phyloP scores from a whole-genome alignment of 2,888 invertebrate species.

The Theretra japonica region DNA sequence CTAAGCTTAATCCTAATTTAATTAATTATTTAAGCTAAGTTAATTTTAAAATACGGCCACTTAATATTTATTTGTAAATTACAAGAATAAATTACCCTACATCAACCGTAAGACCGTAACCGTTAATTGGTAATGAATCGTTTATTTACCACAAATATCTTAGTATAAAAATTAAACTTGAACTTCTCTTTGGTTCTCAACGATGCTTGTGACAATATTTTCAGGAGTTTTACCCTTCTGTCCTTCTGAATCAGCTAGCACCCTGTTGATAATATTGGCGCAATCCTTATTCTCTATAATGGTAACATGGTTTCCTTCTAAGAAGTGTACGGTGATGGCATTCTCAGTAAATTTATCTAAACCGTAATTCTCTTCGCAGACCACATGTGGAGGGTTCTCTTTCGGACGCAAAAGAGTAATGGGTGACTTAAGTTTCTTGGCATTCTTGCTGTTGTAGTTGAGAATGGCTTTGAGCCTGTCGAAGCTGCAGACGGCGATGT shows the following conservation, averaged over 20 bases:
- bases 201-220: constrained; percentile 68
- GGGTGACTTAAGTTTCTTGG: constrained; percentile 82
- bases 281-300: constrained; percentile 88
- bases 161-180: constrained; percentile 46
- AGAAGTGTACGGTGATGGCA: constrained; percentile 84
- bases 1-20: constrained; percentile 39
- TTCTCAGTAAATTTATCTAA: constrained; percentile 84
- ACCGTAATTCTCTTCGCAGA: constrained; percentile 87
- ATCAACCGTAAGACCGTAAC: constrained; percentile 33
- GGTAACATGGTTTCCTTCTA: constrained; percentile 90
- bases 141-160: constrained; percentile 34
- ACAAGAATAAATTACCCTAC: constrained; percentile 38
- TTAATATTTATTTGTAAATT: constrained; percentile 39
- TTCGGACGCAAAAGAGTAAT: constrained; percentile 87
- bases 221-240: constrained; percentile 56
- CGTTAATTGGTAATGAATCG: constrained; percentile 34
- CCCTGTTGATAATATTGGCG: constrained; percentile 86
- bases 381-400: constrained; percentile 77
- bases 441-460: constrained; percentile 71
- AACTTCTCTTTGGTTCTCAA: constrained; percentile 67
- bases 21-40: constrained; percentile 43
- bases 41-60: constrained; percentile 60
- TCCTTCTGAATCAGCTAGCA: constrained; percentile 55
- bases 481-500: constrained; percentile 62
- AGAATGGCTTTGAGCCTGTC: constrained; percentile 83